phyloP scores from a whole-genome alignment of 2,888 invertebrate species.

The Heliconius erato region DNA sequence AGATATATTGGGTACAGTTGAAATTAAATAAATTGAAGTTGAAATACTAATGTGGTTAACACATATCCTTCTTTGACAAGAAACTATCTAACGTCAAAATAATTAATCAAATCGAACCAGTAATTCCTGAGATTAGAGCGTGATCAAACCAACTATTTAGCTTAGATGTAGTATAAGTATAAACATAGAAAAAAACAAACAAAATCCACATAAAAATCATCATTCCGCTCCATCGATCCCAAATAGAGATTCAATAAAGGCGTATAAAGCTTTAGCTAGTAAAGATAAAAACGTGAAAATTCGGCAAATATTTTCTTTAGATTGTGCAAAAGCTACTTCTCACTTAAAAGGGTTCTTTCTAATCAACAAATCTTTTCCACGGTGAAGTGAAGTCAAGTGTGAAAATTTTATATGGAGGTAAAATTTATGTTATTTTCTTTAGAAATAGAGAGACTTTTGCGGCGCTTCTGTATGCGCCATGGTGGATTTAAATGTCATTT shows the following conservation, averaged over 20 bases:
- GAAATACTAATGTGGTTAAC: no score
- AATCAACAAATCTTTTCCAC: slow-evolving; percentile 18
- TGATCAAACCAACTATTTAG: not conserved
- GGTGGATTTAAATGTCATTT: no score
- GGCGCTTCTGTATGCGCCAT: no score
- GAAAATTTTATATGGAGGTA: not conserved
- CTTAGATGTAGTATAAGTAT: no score
- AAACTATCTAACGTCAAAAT: no score
- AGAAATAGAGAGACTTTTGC: not conserved
- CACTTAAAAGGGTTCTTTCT: slow-evolving; percentile 13
- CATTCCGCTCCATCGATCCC: slow-evolving; percentile 2
- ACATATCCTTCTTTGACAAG: no score
- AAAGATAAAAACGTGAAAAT: slow-evolving; percentile 20
- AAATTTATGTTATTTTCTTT: not conserved
- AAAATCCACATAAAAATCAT: not conserved
- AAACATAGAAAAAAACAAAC: not conserved
- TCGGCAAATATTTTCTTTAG: slow-evolving; percentile 16
- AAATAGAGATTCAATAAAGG: slow-evolving; percentile 5
- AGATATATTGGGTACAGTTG: no score
- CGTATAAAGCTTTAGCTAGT: slow-evolving; percentile 13
- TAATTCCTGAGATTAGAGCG: not conserved
- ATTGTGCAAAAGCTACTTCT: slow-evolving; percentile 2
- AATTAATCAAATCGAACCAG: not conserved
- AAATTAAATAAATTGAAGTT: no score
- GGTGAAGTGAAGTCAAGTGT: not conserved